Evolutionary conservation across 2,113 vertebrate species (phyloP).

Genomic region (Heterotis niloticus): DNA sequence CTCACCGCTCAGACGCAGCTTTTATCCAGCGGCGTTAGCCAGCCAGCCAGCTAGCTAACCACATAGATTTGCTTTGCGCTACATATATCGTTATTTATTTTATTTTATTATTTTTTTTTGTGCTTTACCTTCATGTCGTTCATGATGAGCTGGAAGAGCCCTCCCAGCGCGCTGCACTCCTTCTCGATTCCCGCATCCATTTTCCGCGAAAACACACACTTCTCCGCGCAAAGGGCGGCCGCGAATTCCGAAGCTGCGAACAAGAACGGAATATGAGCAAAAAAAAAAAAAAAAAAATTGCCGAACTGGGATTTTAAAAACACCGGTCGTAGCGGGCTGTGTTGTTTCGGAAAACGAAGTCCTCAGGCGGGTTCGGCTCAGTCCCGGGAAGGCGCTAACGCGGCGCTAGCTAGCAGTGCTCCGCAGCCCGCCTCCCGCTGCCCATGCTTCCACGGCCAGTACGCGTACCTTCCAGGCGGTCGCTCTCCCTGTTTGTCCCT

Average conservation of each 20-base stretch:
- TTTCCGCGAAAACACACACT: conserved; percentile 43
- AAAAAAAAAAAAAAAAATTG: conserved; percentile 21
- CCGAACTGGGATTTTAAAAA: neutral
- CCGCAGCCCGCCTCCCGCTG: too few species aligned
- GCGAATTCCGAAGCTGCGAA: neutral
- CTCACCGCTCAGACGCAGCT: too few species aligned
- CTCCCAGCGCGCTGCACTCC: conserved; percentile 78
- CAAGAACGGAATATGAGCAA: neutral
- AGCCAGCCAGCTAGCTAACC: neutral
- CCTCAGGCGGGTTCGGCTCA: too few species aligned
- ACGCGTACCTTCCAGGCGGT: too few species aligned
- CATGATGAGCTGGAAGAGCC: conserved; percentile 78
- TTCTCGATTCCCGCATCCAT: conserved; percentile 79
- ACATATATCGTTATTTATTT: neutral
- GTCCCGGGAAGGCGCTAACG: neutral
- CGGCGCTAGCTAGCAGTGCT: conserved; percentile 26
- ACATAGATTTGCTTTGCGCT: neutral
- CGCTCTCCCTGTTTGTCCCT: neutral
- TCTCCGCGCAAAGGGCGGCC: neutral
- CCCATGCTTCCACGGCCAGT: too few species aligned
- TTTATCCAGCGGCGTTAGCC: neutral
- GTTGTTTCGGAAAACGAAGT: neutral
- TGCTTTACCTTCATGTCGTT: conserved; percentile 75
- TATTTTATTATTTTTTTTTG: too few species aligned
- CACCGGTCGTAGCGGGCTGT: neutral